Conservation (phyloP, 2,888 invertebrate species). For the Euproctis similis region DNA sequence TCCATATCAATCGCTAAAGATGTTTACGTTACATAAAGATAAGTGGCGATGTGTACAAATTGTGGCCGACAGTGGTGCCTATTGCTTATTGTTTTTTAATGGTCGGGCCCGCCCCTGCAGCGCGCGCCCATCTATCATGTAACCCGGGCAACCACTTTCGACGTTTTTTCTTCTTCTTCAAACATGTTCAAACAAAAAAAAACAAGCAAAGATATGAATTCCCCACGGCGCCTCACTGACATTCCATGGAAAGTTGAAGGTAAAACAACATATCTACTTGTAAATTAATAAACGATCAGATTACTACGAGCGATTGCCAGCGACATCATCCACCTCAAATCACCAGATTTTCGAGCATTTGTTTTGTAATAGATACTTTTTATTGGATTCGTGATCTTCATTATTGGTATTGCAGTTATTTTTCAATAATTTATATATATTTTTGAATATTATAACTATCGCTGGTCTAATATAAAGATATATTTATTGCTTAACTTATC, state of each 20-base stretch:
- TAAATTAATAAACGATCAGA: conserved; percentile 55
- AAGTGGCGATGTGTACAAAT: conserved; percentile 54
- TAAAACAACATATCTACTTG: conserved; percentile 65
- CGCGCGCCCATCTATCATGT: conserved; percentile 60
- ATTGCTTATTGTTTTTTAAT: conserved; percentile 73
- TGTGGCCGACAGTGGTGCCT: conserved; percentile 58
- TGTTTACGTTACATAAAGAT: conserved; percentile 47
- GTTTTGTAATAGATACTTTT: no score
- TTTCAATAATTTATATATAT: no score
- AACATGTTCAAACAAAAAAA: conserved; percentile 46
- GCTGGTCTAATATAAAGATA: no score
- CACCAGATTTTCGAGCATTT: no score
- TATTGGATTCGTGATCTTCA: no score
- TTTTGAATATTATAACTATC: no score
- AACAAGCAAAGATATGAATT: conserved; percentile 35
- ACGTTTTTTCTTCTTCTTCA: conserved; percentile 28
- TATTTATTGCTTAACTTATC: no score
- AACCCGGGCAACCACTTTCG: conserved; percentile 29
- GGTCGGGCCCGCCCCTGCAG: conserved; percentile 53
- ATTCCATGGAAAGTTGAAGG: conserved; percentile 56
- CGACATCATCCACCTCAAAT: no score
- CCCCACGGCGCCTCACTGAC: conserved; percentile 59
- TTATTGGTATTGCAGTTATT: no score
- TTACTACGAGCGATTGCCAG: conserved; percentile 27
- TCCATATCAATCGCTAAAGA: conserved; percentile 4